A percentile compares a stretch with the other conserved stretches of the same genome.
Evolutionary conservation across 2,113 vertebrate genomes (phyloP).

Genomic region (Gambusia holbrooki): DNA sequence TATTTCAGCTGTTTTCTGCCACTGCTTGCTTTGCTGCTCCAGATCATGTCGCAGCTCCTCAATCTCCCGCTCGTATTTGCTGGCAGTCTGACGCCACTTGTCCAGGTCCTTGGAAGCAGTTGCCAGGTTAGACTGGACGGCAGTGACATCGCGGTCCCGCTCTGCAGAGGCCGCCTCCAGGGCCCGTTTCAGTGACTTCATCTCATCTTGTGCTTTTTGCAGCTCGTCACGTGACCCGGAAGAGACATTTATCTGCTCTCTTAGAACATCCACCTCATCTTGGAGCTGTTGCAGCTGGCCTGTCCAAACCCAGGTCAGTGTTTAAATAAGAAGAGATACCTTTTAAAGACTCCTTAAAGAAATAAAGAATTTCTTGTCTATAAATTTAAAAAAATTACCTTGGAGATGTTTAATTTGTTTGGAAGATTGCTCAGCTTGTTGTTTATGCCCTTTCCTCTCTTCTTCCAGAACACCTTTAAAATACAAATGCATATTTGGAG

Average conservation of each 20-base stretch:
- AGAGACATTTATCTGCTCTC: conserved; percentile 86
- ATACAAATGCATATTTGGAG: background rate
- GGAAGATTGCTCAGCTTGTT: conserved; percentile 89
- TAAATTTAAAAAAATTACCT: conserved; percentile 76
- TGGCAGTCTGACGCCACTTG: conserved; percentile 88
- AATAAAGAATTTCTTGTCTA: background rate
- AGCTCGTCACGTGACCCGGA: conserved; percentile 82
- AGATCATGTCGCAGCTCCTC: conserved; percentile 86
- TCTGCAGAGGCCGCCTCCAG: conserved; percentile 86
- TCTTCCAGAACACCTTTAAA: conserved; percentile 87
- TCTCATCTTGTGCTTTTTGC: conserved; percentile 87
- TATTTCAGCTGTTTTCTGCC: conserved; percentile 85
- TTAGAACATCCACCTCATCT: conserved; percentile 85
- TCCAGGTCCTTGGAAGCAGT: conserved; percentile 87
- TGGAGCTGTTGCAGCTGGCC: conserved; percentile 84
- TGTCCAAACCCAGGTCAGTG: conserved; percentile 26
- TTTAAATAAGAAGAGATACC: conserved; percentile 2
- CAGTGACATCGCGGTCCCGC: conserved; percentile 84
- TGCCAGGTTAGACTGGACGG: conserved; percentile 85
- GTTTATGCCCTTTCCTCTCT: conserved; percentile 87
- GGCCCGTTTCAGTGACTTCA: conserved; percentile 85
- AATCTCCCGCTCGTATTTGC: conserved; percentile 89
- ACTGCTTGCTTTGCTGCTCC: conserved; percentile 88
- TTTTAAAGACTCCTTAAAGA: background rate
- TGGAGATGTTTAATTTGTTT: conserved; percentile 93